Evolutionary conservation across 2,113 vertebrate genomes (phyloP).

Genomic region (Plecotus auritus): DNA sequence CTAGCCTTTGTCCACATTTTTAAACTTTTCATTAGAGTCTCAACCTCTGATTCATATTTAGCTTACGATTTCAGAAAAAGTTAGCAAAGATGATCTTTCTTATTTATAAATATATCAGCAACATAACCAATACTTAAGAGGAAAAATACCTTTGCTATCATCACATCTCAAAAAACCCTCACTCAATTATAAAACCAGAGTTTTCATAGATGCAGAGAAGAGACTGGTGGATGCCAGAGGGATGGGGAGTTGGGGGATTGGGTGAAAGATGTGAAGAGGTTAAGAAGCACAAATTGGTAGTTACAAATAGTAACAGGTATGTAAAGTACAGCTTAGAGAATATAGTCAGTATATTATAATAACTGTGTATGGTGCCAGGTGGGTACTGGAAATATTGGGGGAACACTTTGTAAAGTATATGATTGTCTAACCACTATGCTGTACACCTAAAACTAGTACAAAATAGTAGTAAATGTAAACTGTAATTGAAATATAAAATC

Average conservation of each 20-base stretch:
- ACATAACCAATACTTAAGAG: not conserved
- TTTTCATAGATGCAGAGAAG: not conserved
- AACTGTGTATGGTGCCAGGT: not conserved
- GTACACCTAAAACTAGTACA: not conserved
- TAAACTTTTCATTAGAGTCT: not conserved
- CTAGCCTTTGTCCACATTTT: not conserved
- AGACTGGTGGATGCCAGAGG: not conserved
- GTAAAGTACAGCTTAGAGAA: not conserved
- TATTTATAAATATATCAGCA: not conserved
- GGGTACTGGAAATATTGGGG: not conserved
- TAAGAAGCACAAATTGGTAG: not conserved
- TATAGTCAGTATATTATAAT: not conserved
- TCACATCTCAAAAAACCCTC: not conserved
- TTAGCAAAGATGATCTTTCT: constrained; percentile 19
- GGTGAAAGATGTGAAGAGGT: not conserved
- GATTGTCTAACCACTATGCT: not conserved
- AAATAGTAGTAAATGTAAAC: not conserved
- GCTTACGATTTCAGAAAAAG: constrained; percentile 30
- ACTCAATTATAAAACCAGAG: not conserved
- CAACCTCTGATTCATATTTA: constrained; percentile 36
- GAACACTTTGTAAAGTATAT: not conserved
- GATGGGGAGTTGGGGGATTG: not conserved
- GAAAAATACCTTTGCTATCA: not conserved
- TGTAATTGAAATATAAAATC: not conserved
- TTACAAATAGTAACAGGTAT: not conserved